A percentile compares a stretch with the other conserved stretches of the same genome.
phyloP scores from a whole-genome alignment of 2,888 invertebrate species.

The Acanthosepion pharaonis region DNA sequence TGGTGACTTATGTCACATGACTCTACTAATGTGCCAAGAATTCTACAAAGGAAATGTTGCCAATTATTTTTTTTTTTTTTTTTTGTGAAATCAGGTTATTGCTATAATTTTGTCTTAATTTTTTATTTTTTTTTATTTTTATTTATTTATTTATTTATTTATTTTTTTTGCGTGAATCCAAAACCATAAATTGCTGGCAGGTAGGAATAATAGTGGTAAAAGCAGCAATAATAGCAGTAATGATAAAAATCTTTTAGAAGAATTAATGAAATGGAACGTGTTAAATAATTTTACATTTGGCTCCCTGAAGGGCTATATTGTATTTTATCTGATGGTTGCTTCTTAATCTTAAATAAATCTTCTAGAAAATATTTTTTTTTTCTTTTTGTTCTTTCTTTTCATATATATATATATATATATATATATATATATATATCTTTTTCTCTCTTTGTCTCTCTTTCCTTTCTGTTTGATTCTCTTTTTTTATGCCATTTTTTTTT shows the following conservation, averaged over 20 bases:
- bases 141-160: not conserved
- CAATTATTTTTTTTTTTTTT: not conserved
- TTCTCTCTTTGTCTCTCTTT: not conserved
- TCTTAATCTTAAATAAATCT: conserved; percentile 23
- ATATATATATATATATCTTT: not conserved
- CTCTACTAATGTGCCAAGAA: conserved; percentile 8
- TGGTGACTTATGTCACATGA: not conserved
- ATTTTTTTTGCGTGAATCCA: not conserved
- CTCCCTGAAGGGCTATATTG: not conserved
- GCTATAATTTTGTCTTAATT: too few species aligned
- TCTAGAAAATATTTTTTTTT: not conserved
- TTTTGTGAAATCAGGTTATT: not conserved
- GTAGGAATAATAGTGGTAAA: not conserved
- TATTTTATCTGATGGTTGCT: not conserved
- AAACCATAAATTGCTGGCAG: not conserved
- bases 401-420: not conserved
- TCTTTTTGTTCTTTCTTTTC: not conserved
- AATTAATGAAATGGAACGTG: not conserved
- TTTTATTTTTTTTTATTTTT: too few species aligned
- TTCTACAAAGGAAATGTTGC: not conserved
- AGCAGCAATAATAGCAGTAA: not conserved
- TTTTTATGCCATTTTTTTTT: not conserved
- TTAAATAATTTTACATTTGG: not conserved
- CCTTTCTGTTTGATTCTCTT: not conserved
- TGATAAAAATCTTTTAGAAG: not conserved